phyloP scores from a whole-genome alignment of 2,888 invertebrate species.

The Lithophane ornitopus region DNA sequence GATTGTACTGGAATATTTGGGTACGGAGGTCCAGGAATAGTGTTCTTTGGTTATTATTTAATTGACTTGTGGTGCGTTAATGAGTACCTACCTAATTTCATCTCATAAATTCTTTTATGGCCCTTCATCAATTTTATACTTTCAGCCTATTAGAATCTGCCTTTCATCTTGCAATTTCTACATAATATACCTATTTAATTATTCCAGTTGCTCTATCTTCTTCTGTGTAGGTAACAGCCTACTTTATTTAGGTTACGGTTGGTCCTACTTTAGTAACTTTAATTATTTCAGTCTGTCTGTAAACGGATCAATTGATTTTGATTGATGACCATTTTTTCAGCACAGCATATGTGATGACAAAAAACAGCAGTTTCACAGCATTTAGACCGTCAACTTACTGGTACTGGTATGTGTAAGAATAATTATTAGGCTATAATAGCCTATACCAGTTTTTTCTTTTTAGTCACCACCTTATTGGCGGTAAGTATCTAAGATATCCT shows the following conservation, averaged over 20 bases:
- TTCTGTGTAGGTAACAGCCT: background rate
- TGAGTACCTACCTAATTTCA: no score
- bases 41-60: no score
- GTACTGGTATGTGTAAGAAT: no score
- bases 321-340: slow-evolving; percentile 18
- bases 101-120: no score
- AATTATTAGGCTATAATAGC: no score
- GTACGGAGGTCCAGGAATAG: background rate
- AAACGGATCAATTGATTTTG: slow-evolving; percentile 11
- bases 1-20: slow-evolving; percentile 10
- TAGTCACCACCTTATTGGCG: background rate
- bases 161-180: background rate
- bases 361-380: background rate
- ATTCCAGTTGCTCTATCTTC: background rate
- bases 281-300: background rate
- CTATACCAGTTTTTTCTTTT: no score
- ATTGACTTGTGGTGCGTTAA: background rate
- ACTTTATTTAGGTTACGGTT: background rate
- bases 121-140: background rate
- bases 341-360: no score
- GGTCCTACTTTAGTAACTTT: background rate
- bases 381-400: background rate
- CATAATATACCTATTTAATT: background rate
- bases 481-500: slow-evolving; percentile 9
- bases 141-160: background rate